Conservation (phyloP, 2,888 invertebrate species). For the Himalopsyche anomala region DNA sequence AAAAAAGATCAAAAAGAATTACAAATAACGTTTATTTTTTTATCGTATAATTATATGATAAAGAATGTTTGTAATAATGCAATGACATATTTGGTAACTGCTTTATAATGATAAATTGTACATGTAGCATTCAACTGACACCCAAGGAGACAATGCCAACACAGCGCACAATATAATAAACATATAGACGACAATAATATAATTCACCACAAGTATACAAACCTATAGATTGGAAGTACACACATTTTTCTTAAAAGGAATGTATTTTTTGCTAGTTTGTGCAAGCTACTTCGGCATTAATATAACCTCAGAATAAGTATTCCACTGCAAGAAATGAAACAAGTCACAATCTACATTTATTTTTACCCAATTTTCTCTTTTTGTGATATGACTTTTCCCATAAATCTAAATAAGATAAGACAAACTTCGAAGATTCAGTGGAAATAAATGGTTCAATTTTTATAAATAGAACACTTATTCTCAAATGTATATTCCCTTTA, state of each 20-base stretch:
- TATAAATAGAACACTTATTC: no score
- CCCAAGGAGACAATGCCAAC: constrained; percentile 47
- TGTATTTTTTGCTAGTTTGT: constrained; percentile 58
- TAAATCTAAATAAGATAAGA: no score
- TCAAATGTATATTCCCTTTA: no score
- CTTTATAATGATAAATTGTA: constrained; percentile 62
- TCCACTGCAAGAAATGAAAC: no score
- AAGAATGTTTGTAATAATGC: constrained; percentile 65
- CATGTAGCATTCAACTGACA: constrained; percentile 57
- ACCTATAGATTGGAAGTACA: constrained; percentile 60
- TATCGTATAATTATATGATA: constrained; percentile 63
- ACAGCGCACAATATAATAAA: constrained; percentile 39
- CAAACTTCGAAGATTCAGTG: no score
- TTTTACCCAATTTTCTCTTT: no score
- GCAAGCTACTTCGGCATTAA: constrained; percentile 51
- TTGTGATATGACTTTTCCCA: no score
- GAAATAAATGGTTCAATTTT: no score
- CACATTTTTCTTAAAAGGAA: constrained; percentile 59
- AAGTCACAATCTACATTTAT: no score
- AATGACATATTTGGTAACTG: constrained; percentile 66
- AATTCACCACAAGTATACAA: constrained; percentile 15
- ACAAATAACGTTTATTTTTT: constrained; percentile 66
- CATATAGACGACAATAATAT: constrained; percentile 32
- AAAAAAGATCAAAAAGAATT: constrained; percentile 57
- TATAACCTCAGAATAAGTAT: background rate